A percentile compares a stretch with the other conserved stretches of the same genome.
phyloP scores from a whole-genome alignment of 2,113 vertebrate genomes.

The Rhinoderma darwinii region DNA sequence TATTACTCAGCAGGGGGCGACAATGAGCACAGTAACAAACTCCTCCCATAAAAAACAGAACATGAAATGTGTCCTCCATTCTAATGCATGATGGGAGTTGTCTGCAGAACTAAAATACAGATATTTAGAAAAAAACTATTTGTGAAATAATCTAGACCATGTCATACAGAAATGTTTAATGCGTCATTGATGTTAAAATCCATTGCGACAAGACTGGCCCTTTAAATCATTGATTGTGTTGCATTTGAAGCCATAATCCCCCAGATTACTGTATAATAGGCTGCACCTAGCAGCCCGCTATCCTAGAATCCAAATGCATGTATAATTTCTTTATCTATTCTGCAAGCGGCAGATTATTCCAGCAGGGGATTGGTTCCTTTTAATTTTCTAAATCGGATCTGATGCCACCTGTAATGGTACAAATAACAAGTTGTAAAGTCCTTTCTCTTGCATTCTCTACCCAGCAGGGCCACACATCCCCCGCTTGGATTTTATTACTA shows the following conservation, averaged over 20 bases:
- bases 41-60: background rate
- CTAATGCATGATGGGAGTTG: background rate
- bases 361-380: conserved; percentile 22
- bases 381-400: conserved; percentile 8
- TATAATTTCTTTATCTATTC: conserved; percentile 25
- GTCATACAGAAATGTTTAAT: background rate
- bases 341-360: background rate
- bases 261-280: background rate
- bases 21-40: background rate
- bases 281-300: background rate
- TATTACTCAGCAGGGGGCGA: background rate
- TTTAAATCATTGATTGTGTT: background rate
- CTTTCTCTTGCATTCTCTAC: conserved; percentile 16
- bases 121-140: background rate
- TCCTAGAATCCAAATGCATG: conserved; percentile 11
- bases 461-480: conserved; percentile 43
- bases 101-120: background rate
- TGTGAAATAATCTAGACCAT: background rate
- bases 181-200: background rate
- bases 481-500: conserved; percentile 40
- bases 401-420: conserved; percentile 36
- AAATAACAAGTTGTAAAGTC: conserved; percentile 25
- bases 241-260: background rate
- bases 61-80: background rate
- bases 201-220: background rate